Base-by-base conservation (phyloP, 2,113 vertebrate species). In the Mesitornis unicolor region DNA sequence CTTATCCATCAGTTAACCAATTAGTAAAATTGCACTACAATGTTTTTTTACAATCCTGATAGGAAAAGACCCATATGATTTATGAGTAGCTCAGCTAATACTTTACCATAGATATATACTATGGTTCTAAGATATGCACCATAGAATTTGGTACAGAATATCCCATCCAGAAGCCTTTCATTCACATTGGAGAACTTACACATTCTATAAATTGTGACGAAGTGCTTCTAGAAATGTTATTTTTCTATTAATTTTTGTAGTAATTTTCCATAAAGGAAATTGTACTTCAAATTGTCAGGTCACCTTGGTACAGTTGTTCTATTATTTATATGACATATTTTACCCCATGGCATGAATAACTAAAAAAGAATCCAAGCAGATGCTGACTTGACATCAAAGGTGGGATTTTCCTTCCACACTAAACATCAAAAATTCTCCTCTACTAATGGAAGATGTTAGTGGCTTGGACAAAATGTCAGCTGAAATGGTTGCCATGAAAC, bases 351-450 rank as follows among this genome's bases (percentile, higher is more conserved):
- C 35, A 70, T 25, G 60, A 64, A 45, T 48, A 76, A 63, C 40
- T 86, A 15, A 89, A 93, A 93, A 89, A 82, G 40, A 38, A 95
- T 91, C 75, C 69, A 80, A 87, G 63, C n/a, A 91, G 82, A 80
- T 21, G 54, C 25, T 91, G 74, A 82, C 69, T 95, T 57, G 59
- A 93, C 33, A 87, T 84, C 68, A 89, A 83, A 85, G 42, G 36
- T 81, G 31, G 36, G 45, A 51, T 90, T 82, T 96, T 92, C 74
- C 78, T 87, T 87, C 57, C 48, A 73, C 42, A 65, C 11, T 59
- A 63, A 93, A 64, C 35, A 80, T 73, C 64, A 65, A 28, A 96
- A 91, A 4, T 50, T 22, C 42, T 86, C 21, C 31, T 83, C 40
- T 80, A 38, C 75, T 79, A 94, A 67, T 81, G 83, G 74, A 65